Evolutionary conservation across 2,797 vertebrate species (phyloP).

Genomic region (Lagodon rhomboides): DNA sequence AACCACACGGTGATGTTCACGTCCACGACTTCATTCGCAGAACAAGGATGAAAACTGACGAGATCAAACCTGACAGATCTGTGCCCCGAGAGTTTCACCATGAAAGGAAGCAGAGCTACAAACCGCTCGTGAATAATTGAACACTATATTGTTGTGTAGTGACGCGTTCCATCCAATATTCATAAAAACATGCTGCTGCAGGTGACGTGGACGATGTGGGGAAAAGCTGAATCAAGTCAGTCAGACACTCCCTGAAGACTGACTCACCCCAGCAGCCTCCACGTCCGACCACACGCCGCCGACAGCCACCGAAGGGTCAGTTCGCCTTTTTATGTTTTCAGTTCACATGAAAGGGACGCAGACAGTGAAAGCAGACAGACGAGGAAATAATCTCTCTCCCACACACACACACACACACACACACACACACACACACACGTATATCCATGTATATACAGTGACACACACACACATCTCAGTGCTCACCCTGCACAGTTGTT

Average conservation of each 20-base stretch:
- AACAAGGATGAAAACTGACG: neutral
- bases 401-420: neutral
- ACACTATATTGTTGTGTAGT: conserved; percentile 37
- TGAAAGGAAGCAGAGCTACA: neutral
- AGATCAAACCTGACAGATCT: neutral
- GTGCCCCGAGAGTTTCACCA: conserved; percentile 2
- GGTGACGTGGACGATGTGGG: conserved; percentile 15
- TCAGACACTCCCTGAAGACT: conserved; percentile 43
- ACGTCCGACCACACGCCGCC: neutral
- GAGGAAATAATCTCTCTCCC: conserved; percentile 2
- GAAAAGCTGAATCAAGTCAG: conserved; percentile 31
- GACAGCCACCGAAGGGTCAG: neutral
- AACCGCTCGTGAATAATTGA: conserved; percentile 58
- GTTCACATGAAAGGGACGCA: neutral
- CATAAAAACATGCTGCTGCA: conserved; percentile 32
- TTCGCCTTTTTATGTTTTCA: neutral
- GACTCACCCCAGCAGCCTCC: neutral
- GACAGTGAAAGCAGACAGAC: conserved; percentile 23
- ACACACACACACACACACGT: neutral
- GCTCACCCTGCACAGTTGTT: conserved; percentile 11
- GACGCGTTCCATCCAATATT: conserved; percentile 57
- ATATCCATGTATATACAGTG: neutral
- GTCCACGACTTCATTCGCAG: neutral
- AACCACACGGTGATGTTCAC: neutral
- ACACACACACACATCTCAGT: neutral